Evolutionary conservation across 2,888 invertebrate genomes (phyloP).

Genomic region (Pachymerium ferrugineum): DNA sequence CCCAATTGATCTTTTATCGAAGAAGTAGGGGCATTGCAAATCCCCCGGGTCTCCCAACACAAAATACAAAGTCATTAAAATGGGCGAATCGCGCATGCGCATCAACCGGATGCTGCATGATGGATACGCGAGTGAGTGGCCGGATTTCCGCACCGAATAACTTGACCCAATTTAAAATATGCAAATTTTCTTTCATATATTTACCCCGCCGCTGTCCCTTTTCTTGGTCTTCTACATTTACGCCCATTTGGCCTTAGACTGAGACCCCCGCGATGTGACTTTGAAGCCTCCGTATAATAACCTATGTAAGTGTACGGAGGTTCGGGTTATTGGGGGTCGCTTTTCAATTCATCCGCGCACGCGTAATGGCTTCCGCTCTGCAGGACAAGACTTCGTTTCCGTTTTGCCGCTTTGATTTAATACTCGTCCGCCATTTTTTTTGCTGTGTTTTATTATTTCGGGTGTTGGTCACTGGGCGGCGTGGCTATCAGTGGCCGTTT

Average conservation of each 20-base stretch:
- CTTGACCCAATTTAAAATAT: constrained; percentile 2
- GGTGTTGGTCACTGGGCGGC: constrained; percentile 2
- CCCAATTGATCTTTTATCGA: background rate
- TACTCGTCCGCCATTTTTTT: background rate
- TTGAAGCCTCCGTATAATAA: background rate
- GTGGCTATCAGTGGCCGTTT: background rate
- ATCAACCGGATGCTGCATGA: background rate
- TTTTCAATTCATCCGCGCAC: background rate
- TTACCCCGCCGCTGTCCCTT: background rate
- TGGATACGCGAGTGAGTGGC: background rate
- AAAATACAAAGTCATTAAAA: background rate
- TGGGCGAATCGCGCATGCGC: background rate
- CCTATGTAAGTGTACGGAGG: background rate
- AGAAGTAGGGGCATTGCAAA: too few species aligned
- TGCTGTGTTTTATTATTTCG: background rate
- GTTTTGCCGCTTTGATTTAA: background rate
- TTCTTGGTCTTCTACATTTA: background rate
- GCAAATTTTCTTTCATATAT: background rate
- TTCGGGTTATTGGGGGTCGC: background rate
- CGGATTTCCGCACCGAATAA: background rate
- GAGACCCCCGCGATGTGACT: background rate
- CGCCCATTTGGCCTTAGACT: constrained; percentile 1
- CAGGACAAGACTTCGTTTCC: background rate
- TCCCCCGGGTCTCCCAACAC: background rate
- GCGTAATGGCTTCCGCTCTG: background rate